phyloP scores from a whole-genome alignment of 35 echinoderm and acorn worm genomes.

The Heliocidaris tuberculata region DNA sequence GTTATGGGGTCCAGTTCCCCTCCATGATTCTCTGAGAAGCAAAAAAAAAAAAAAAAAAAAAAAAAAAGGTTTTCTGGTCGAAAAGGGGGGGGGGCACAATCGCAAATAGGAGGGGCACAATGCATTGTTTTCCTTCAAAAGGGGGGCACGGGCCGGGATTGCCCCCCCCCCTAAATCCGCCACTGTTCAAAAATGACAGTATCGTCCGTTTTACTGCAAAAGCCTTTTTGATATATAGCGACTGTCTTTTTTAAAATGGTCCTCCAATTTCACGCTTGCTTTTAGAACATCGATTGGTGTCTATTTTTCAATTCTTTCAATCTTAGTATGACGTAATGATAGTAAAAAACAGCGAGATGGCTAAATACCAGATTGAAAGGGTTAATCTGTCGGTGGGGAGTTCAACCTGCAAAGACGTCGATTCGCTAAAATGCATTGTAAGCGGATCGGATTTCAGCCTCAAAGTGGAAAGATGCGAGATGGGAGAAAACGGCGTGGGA shows the following conservation, averaged over 20 bases:
- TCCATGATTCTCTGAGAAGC: no score
- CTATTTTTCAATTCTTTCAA: background rate
- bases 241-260: background rate
- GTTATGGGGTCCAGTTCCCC: no score
- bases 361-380: background rate
- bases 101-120: no score
- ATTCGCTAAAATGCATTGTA: background rate
- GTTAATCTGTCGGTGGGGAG: background rate
- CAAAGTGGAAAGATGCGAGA: background rate
- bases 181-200: background rate
- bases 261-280: background rate
- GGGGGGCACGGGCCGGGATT: no score
- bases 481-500: background rate
- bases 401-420: background rate
- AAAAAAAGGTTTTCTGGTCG: no score
- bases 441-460: background rate
- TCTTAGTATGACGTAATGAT: background rate
- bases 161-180: no score
- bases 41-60: no score
- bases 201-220: background rate
- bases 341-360: background rate
- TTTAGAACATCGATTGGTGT: background rate
- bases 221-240: background rate
- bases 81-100: no score
- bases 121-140: no score